Percentiles rank a stretch among this genome's conserved stretches.
Conservation (phyloP, 2,888 invertebrate species). For the Xestia sexstrigata region DNA sequence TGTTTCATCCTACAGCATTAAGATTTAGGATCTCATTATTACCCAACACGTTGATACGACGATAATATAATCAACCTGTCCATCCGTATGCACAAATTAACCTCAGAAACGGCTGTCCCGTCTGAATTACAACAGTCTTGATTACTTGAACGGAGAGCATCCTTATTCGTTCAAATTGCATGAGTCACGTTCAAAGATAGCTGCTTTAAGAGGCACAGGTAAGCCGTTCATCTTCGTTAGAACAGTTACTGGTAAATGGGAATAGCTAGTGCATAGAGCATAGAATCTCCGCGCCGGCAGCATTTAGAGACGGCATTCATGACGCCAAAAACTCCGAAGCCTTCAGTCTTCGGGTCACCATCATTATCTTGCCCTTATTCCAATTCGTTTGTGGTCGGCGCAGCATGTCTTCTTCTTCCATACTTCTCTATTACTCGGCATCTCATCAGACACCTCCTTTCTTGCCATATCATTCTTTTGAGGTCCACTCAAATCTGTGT, state of each 20-base stretch:
- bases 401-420: too few species aligned
- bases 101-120: slow-evolving; percentile 34
- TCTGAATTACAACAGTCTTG: slow-evolving; percentile 38
- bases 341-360: too few species aligned
- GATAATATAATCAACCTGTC: slow-evolving; percentile 13
- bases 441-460: too few species aligned
- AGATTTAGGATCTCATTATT: not conserved
- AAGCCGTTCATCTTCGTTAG: slow-evolving; percentile 14
- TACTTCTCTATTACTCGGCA: too few species aligned
- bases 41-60: not conserved
- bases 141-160: slow-evolving; percentile 52
- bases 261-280: not conserved
- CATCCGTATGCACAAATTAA: slow-evolving; percentile 32
- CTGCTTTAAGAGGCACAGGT: slow-evolving; percentile 32
- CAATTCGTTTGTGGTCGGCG: too few species aligned
- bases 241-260: slow-evolving; percentile 9
- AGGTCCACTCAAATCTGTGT: too few species aligned
- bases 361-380: too few species aligned
- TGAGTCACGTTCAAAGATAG: slow-evolving; percentile 53
- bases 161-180: slow-evolving; percentile 50
- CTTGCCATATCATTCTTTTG: too few species aligned
- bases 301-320: too few species aligned
- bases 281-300: too few species aligned
- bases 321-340: too few species aligned
- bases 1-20: slow-evolving; percentile 4